These are phyloP conservation scores for Brenthis daphne DNA, from an alignment of 2,888 invertebrate genomes.

Conservation along the genomic window DNA sequence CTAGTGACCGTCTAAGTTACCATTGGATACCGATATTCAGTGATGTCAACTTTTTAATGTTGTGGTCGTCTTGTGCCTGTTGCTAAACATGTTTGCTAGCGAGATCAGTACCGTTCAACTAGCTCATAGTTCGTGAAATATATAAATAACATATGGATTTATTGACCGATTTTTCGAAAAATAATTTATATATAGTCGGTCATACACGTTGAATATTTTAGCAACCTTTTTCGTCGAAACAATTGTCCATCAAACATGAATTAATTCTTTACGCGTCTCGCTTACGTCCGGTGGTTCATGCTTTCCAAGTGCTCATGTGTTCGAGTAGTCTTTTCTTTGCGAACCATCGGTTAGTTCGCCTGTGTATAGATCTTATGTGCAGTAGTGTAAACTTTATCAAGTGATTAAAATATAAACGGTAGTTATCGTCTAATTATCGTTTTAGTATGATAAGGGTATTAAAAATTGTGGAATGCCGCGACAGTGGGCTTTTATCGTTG, in stretches of 20 bases:
- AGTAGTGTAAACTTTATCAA: slow-evolving; percentile 55
- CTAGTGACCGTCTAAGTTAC: slow-evolving; percentile 63
- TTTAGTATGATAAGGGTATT: slow-evolving; percentile 63
- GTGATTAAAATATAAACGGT: slow-evolving; percentile 55
- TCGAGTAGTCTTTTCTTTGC: slow-evolving; percentile 72
- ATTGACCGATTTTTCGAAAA: slow-evolving; percentile 23
- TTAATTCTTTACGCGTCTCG: slow-evolving; percentile 77
- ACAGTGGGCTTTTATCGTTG: slow-evolving; percentile 61
- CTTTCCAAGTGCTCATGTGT: slow-evolving; percentile 74
- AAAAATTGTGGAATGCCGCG: slow-evolving; percentile 59
- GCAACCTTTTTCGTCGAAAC: slow-evolving; percentile 67
- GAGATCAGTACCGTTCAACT: slow-evolving; percentile 25
- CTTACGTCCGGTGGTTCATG: slow-evolving; percentile 75
- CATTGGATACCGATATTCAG: slow-evolving; percentile 73
- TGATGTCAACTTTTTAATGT: slow-evolving; percentile 67
- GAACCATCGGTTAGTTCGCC: slow-evolving; percentile 70
- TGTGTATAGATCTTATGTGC: slow-evolving; percentile 59
- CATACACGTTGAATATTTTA: slow-evolving; percentile 56
- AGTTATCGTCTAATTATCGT: slow-evolving; percentile 65
- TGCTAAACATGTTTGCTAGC: slow-evolving; percentile 21
- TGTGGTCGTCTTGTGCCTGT: slow-evolving; percentile 32
- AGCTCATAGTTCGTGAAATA: slow-evolving; percentile 19
- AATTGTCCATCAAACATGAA: slow-evolving; percentile 73
- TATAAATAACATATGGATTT: not conserved
- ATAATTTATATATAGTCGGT: slow-evolving; percentile 46